These are phyloP conservation scores for Bovichtus variegatus DNA, from an alignment of 2,797 vertebrate genomes.

Conservation along the genomic window DNA sequence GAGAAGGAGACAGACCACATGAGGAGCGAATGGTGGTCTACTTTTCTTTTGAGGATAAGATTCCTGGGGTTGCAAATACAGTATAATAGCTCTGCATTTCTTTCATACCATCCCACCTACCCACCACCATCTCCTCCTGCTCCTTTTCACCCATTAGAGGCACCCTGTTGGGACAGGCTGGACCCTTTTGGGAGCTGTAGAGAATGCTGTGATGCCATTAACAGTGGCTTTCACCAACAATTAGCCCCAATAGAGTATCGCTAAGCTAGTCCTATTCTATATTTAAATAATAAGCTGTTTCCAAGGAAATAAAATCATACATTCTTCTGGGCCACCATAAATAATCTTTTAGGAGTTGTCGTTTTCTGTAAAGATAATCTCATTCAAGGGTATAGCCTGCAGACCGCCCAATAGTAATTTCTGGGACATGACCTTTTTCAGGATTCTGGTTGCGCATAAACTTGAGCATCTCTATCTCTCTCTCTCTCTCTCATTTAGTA, in stretches of 20 bases:
- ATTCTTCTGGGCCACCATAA: constrained; percentile 25
- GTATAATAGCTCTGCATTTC: constrained; percentile 38
- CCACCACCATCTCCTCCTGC: constrained; percentile 14
- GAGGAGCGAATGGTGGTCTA: constrained; percentile 58
- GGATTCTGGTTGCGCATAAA: constrained; percentile 15
- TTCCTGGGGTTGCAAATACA: constrained; percentile 55
- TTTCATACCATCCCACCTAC: constrained; percentile 35
- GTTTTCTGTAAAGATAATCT: constrained; percentile 42
- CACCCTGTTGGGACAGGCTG: constrained; percentile 30
- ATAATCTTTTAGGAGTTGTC: constrained; percentile 41
- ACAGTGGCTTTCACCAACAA: constrained; percentile 35
- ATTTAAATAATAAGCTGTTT: constrained; percentile 61
- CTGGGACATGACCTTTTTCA: constrained; percentile 62
- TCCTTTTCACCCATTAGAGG: constrained; percentile 49
- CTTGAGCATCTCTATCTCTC: constrained; percentile 26
- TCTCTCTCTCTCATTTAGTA: constrained; percentile 38
- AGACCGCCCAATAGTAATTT: constrained; percentile 47
- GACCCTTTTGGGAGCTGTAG: constrained; percentile 13
- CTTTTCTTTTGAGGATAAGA: constrained; percentile 66
- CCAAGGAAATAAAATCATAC: constrained; percentile 58
- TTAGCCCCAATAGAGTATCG: constrained; percentile 11
- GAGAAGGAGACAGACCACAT: constrained; percentile 56
- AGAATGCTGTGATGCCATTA: constrained; percentile 34
- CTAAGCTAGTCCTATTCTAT: constrained; percentile 39
- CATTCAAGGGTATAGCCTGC: constrained; percentile 36